phyloP scores from a whole-genome alignment of 2,888 invertebrate genomes.

The Drosophila helvetica region DNA sequence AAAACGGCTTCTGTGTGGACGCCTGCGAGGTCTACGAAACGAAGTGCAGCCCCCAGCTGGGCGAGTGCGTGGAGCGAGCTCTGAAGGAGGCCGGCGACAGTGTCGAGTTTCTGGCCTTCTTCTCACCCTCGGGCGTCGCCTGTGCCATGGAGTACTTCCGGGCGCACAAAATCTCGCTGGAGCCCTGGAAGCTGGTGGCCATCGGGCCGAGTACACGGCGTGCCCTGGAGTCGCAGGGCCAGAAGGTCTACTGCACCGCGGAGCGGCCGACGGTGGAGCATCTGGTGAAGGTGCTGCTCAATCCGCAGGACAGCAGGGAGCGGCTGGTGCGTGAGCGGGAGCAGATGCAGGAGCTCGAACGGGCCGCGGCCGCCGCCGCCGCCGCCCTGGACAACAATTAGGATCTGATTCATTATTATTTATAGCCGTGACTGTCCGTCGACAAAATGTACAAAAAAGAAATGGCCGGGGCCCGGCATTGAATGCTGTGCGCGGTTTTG shows the following conservation, averaged over 20 bases:
- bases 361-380: constrained; percentile 34
- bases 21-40: constrained; percentile 86
- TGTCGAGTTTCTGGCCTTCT: constrained; percentile 85
- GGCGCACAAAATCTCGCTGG: constrained; percentile 75
- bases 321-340: constrained; percentile 59
- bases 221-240: constrained; percentile 84
- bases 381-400: constrained; percentile 36
- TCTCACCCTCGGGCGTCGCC: constrained; percentile 86
- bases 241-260: constrained; percentile 84
- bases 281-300: constrained; percentile 84
- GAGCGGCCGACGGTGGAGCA: constrained; percentile 85
- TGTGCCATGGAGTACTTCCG: constrained; percentile 84
- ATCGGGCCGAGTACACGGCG: constrained; percentile 86
- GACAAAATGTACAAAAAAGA: not conserved
- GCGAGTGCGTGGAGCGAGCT: constrained; percentile 82
- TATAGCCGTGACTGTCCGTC: not conserved
- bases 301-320: constrained; percentile 80
- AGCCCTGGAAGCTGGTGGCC: constrained; percentile 84
- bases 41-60: constrained; percentile 84
- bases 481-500: not conserved
- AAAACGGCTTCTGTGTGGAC: constrained; percentile 84
- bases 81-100: constrained; percentile 81
- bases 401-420: constrained; percentile 4
- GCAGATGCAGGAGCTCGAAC: constrained; percentile 3
- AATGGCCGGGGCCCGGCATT: constrained; percentile 1